These are phyloP conservation scores for Butorides virescens DNA, from an alignment of 2,113 vertebrate species.

Conservation along the genomic window DNA sequence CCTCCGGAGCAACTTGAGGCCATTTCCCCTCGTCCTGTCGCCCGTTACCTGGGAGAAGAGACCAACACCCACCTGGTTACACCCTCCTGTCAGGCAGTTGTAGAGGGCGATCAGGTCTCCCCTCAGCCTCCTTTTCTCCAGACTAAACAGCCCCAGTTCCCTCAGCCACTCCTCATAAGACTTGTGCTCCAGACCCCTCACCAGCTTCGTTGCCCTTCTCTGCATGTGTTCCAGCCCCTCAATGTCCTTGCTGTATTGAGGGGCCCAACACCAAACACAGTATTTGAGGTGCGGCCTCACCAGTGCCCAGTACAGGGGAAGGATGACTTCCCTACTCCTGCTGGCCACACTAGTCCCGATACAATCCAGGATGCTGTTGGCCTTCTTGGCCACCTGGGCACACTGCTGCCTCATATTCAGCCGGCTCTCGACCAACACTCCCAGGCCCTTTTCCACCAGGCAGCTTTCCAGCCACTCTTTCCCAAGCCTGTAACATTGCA, in stretches of 20 bases:
- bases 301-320: neutral
- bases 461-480: too few relatives aligned
- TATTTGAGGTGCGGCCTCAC: neutral
- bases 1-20: neutral
- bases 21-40: rapidly evolving
- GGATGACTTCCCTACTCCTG: neutral
- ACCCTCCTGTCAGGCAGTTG: neutral
- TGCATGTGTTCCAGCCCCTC: neutral
- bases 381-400: neutral
- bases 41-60: neutral
- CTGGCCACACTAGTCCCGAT: neutral
- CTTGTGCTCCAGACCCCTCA: neutral
- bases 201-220: neutral
- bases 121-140: neutral
- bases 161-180: neutral
- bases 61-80: rapidly evolving
- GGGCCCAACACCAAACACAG: neutral
- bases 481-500: too few relatives aligned
- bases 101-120: rapidly evolving
- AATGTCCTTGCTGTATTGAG: neutral
- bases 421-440: rapidly evolving
- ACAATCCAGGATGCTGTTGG: neutral
- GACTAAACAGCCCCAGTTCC: neutral
- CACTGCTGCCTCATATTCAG: neutral
- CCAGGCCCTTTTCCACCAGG: too few relatives aligned